Evolutionary conservation across 2,113 vertebrate species (phyloP).

Genomic region (Triplophysa rosa): DNA sequence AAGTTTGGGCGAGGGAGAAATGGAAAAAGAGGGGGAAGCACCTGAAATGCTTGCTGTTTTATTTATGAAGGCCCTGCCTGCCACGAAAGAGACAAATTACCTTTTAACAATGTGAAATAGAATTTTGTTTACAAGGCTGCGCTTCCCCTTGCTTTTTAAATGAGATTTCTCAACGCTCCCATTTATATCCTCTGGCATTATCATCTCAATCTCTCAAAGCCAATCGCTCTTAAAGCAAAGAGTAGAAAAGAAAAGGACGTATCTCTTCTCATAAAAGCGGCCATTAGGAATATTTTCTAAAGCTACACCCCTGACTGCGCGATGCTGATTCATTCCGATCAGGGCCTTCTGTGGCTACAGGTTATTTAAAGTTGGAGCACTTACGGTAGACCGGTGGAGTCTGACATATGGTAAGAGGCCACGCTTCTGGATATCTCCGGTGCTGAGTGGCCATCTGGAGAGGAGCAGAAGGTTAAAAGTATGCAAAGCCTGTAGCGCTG

Average conservation of each 20-base stretch:
- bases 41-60: slow-evolving; percentile 73
- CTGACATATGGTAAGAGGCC: slow-evolving; percentile 46
- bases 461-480: slow-evolving; percentile 45
- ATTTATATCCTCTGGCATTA: slow-evolving; percentile 75
- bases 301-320: slow-evolving; percentile 29
- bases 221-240: slow-evolving; percentile 65
- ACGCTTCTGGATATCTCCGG: slow-evolving; percentile 47
- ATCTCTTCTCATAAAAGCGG: slow-evolving; percentile 65
- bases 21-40: slow-evolving; percentile 50
- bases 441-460: slow-evolving; percentile 47
- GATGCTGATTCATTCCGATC: slow-evolving; percentile 51
- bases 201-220: slow-evolving; percentile 75
- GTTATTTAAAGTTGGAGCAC: slow-evolving; percentile 57
- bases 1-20: slow-evolving; percentile 49
- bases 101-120: slow-evolving; percentile 81
- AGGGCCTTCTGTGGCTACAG: slow-evolving; percentile 36
- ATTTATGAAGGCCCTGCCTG: slow-evolving; percentile 76
- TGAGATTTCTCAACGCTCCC: slow-evolving; percentile 74
- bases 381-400: slow-evolving; percentile 30
- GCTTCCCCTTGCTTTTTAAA: slow-evolving; percentile 72
- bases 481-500: neutral
- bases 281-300: slow-evolving; percentile 69
- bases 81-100: slow-evolving; percentile 77
- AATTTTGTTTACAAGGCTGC: slow-evolving; percentile 79
- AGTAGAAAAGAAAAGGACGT: slow-evolving; percentile 53